Evolutionary conservation across 1,140 invertebrate species (phyloP).

Genomic region (Polyergus mexicanus): DNA sequence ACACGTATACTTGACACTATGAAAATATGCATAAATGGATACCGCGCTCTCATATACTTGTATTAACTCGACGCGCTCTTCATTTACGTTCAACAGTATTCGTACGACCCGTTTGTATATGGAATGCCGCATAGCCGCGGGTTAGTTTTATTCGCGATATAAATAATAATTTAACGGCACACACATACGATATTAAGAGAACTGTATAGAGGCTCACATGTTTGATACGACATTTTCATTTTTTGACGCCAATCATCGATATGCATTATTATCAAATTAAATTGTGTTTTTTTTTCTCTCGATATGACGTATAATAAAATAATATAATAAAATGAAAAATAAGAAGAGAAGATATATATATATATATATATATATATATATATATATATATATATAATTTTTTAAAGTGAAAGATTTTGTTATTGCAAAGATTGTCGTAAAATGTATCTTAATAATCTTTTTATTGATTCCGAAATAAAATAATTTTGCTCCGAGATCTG

Average conservation of each 20-base stretch:
- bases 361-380: too few species aligned
- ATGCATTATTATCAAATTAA: constrained; percentile 19
- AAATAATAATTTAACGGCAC: constrained; percentile 42
- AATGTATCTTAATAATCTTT: too few species aligned
- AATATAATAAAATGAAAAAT: too few species aligned
- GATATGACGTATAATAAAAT: background rate
- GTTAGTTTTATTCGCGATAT: constrained; percentile 36
- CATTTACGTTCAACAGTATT: constrained; percentile 51
- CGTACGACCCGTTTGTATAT: constrained; percentile 21
- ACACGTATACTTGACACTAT: background rate
- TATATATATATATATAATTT: too few species aligned
- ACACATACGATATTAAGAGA: constrained; percentile 26
- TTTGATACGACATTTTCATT: constrained; percentile 24
- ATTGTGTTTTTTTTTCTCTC: background rate
- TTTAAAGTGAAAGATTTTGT: too few species aligned
- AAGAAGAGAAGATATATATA: too few species aligned
- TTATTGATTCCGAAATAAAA: too few species aligned
- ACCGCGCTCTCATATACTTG: constrained; percentile 20
- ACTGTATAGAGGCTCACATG: background rate
- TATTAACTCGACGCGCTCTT: constrained; percentile 38
- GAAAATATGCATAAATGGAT: constrained; percentile 48
- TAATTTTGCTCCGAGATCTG: too few species aligned
- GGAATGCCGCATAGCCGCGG: constrained; percentile 48
- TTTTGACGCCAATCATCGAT: background rate
- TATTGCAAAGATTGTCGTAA: too few species aligned